Evolutionary conservation across 2,888 invertebrate species (phyloP).

Genomic region (Drosophila tanythrix): DNA sequence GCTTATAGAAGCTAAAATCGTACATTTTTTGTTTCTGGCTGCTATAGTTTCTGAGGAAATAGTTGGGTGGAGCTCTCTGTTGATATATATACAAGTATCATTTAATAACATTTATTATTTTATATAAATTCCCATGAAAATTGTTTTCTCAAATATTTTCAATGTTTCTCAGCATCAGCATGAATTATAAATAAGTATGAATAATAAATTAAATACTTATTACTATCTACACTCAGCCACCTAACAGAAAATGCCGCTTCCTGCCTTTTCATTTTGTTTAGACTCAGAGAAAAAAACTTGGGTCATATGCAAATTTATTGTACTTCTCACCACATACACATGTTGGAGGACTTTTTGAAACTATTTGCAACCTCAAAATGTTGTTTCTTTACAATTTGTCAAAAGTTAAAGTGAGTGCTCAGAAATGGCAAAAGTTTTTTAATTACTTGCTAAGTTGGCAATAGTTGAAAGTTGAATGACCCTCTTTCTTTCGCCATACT

Average conservation of each 20-base stretch:
- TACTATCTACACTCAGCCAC: neutral
- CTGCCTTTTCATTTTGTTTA: constrained; percentile 1
- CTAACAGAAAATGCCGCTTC: neutral
- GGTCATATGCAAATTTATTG: constrained; percentile 58
- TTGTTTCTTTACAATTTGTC: constrained; percentile 25
- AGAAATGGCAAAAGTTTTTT: constrained; percentile 54
- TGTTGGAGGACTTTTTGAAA: constrained; percentile 1
- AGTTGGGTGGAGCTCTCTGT: neutral
- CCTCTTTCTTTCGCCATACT: constrained; percentile 11
- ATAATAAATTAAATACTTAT: constrained; percentile 1
- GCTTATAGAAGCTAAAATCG: neutral
- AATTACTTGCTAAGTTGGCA: constrained; percentile 60
- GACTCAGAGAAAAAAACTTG: constrained; percentile 7
- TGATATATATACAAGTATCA: neutral
- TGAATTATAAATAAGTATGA: constrained; percentile 19
- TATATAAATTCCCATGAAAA: too few relatives aligned
- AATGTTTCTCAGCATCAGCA: neutral
- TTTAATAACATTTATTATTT: neutral
- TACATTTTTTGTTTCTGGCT: neutral
- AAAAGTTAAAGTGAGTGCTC: constrained; percentile 32
- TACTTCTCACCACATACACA: constrained; percentile 23
- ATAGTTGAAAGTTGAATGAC: constrained; percentile 43
- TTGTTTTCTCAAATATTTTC: neutral
- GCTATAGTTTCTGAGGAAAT: neutral
- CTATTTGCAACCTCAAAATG: constrained; percentile 19